Evolutionary conservation across 2,797 vertebrate species (phyloP).

Genomic region (Discoglossus pictus): DNA sequence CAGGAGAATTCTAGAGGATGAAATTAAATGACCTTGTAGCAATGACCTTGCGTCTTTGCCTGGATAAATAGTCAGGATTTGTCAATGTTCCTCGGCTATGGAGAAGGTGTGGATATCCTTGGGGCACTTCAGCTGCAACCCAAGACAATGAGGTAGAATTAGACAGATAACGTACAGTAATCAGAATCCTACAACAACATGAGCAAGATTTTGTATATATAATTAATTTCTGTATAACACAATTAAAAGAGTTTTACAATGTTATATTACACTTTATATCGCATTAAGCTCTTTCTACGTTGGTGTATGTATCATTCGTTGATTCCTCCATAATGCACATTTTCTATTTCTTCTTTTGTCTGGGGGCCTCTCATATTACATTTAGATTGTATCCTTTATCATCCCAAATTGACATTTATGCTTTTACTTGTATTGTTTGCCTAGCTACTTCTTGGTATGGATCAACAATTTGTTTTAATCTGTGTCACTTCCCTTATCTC

Average conservation of each 20-base stretch:
- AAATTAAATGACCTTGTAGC: slow-evolving; percentile 60
- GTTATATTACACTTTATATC: slow-evolving; percentile 64
- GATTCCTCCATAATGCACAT: slow-evolving; percentile 71
- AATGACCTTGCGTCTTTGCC: slow-evolving; percentile 62
- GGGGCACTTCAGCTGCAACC: slow-evolving; percentile 56
- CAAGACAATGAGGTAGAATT: slow-evolving; percentile 30
- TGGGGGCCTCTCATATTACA: slow-evolving; percentile 83
- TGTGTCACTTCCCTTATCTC: slow-evolving; percentile 76
- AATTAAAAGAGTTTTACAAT: slow-evolving; percentile 35
- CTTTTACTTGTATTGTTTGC: slow-evolving; percentile 84
- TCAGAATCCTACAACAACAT: slow-evolving; percentile 28
- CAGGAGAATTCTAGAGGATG: slow-evolving; percentile 56
- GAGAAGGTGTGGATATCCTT: slow-evolving; percentile 50
- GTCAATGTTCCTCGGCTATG: slow-evolving; percentile 46
- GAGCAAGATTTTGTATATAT: slow-evolving; percentile 27
- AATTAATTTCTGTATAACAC: slow-evolving; percentile 28
- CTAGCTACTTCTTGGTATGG: slow-evolving; percentile 70
- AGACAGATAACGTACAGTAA: slow-evolving; percentile 36
- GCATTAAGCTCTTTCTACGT: slow-evolving; percentile 60
- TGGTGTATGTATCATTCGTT: slow-evolving; percentile 58
- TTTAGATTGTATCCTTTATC: slow-evolving; percentile 87
- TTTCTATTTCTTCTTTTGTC: slow-evolving; percentile 80
- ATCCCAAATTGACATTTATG: slow-evolving; percentile 88
- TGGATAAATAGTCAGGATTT: slow-evolving; percentile 56
- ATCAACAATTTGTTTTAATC: slow-evolving; percentile 83